Evolutionary conservation across 2,888 invertebrate species (phyloP).

Genomic region (Tinea trinotella): DNA sequence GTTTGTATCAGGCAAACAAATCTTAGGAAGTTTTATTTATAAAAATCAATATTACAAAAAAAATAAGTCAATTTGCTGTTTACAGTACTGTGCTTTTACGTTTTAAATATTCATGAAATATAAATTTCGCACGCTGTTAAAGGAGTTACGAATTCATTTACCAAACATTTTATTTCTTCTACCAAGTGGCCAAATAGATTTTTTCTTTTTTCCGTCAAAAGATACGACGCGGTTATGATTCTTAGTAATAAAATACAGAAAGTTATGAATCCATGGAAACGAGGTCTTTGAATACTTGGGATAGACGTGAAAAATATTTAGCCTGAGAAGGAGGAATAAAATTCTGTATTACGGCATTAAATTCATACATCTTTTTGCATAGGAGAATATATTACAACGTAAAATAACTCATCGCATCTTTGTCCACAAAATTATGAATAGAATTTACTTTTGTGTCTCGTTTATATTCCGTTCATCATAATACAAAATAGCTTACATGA

Average conservation of each 20-base stretch:
- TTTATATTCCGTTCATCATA: background rate
- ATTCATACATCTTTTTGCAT: background rate
- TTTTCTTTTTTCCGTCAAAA: constrained; percentile 4
- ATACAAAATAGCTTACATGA: background rate
- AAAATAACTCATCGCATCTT: background rate
- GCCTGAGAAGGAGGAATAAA: background rate
- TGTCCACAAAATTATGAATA: background rate
- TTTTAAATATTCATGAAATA: constrained; percentile 8
- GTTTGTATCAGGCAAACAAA: background rate
- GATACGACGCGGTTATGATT: constrained; percentile 3
- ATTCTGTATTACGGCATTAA: background rate
- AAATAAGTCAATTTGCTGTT: background rate
- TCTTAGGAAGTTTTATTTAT: background rate
- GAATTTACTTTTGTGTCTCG: background rate
- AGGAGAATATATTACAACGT: background rate
- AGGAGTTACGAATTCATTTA: constrained; percentile 4
- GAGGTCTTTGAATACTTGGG: background rate
- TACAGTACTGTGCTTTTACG: background rate
- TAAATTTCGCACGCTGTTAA: background rate
- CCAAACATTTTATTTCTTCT: background rate
- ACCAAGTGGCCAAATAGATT: background rate
- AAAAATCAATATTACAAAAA: background rate
- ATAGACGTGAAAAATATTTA: background rate
- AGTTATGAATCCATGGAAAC: constrained; percentile 1
- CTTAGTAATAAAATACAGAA: constrained; percentile 3